Evolutionary conservation across 2,113 vertebrate species (phyloP), one percentile per base, ranked within the genome.

Genomic region (Proteles cristata): DNA sequence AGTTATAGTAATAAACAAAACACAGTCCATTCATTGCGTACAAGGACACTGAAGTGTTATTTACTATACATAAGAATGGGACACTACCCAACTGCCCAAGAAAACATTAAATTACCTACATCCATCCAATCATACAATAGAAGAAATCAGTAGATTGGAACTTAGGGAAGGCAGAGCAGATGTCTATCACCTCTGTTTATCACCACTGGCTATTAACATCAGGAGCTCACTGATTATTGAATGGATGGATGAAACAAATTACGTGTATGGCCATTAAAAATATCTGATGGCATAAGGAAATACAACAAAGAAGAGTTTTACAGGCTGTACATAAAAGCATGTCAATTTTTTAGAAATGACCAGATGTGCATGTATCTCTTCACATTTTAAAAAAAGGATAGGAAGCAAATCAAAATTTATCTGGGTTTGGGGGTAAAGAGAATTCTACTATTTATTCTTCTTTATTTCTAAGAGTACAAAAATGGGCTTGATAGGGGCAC

Each of bases 1-100:
- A 23, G 94, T 86, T 73, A 61, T 17, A 69, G 23, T 39, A 61
- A 95, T 53, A 14, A 94, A 23, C 88, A 96, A 96, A 93, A 92
- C 43, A 88, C 5, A 93, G 55, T 65, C 14, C 55, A 69, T 92
- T 97, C 14, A 82, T 77, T 94, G 63, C 63, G 43, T 31, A 88
- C 55, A 94, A 93, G 81, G 85, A 61, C 33, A 73, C 48, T 84
- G 74, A 0, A 93, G 66, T 86, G 63, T 69, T 66, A 80, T 81
- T 91, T 90, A 92, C 81, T 68, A 88, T 6, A 88, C 35, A 12
- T 48, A 80, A 96, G 63, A 69, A 66, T 43, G 25, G 85, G 35
- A 79, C 88, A 83, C 21, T 79, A 83, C 23, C 71, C 74, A 96
- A 83, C 81, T 21, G 66, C 19, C 58, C 65, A 77, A 50, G 15